Evolutionary conservation across 2,888 invertebrate species (phyloP).

Genomic region (Andrena fulva): DNA sequence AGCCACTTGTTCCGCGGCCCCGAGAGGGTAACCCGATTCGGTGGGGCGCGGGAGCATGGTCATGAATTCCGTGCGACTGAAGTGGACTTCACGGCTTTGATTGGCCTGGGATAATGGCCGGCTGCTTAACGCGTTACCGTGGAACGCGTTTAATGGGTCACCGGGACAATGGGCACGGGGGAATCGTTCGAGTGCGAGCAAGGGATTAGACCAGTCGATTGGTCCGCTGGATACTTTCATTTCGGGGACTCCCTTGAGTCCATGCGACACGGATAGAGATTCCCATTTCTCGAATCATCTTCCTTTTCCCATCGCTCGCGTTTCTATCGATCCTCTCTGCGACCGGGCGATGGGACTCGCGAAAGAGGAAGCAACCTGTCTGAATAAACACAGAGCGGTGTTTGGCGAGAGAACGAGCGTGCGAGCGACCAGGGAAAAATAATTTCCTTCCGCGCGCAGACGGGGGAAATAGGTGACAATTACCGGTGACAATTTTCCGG

Average conservation of each 20-base stretch:
- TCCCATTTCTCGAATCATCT: not conserved
- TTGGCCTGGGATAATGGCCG: slow-evolving; percentile 37
- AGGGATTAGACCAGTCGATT: not conserved
- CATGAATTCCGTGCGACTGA: slow-evolving; percentile 38
- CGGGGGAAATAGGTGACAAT: slow-evolving; percentile 31
- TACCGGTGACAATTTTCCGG: slow-evolving; percentile 16
- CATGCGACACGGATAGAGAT: not conserved
- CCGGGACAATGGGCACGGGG: slow-evolving; percentile 28
- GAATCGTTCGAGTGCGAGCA: slow-evolving; percentile 6
- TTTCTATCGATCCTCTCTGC: not conserved
- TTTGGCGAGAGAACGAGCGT: not conserved
- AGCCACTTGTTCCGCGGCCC: slow-evolving; percentile 22
- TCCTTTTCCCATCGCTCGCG: not conserved
- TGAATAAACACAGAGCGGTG: not conserved
- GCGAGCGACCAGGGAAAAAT: not conserved
- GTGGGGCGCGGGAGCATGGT: not conserved
- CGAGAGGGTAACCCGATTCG: not conserved
- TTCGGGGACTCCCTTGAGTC: not conserved
- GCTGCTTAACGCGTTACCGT: slow-evolving; percentile 43
- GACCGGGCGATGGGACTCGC: not conserved
- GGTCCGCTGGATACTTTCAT: not conserved
- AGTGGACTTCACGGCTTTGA: slow-evolving; percentile 27
- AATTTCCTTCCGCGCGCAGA: slow-evolving; percentile 2
- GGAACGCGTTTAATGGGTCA: slow-evolving; percentile 49
- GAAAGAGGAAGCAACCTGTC: not conserved